Evolutionary conservation across 2,888 invertebrate genomes (phyloP).

Genomic region (Papilio demoleus): DNA sequence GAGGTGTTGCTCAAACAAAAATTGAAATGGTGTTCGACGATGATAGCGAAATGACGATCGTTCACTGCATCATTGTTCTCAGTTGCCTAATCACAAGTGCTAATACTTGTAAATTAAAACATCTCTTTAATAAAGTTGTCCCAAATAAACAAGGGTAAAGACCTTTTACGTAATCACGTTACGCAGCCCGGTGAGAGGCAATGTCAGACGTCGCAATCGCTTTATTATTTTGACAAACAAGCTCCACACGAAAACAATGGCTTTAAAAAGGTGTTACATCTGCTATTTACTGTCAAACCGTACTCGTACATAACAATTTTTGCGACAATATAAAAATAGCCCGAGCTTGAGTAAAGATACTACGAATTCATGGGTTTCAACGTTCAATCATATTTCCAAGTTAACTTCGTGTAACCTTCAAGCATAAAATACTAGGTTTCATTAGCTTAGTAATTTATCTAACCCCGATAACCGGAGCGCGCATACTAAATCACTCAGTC

Average conservation of each 20-base stretch:
- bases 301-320: conserved; percentile 3
- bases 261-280: conserved; percentile 39
- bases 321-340: conserved; percentile 11
- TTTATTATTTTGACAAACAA: conserved; percentile 68
- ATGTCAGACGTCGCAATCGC: conserved; percentile 71
- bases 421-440: neutral
- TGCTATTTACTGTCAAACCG: conserved; percentile 8
- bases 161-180: conserved; percentile 80
- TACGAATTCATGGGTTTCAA: no score
- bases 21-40: conserved; percentile 63
- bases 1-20: conserved; percentile 58
- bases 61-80: conserved; percentile 53
- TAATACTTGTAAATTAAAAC: conserved; percentile 75
- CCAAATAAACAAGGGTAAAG: conserved; percentile 82
- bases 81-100: conserved; percentile 68
- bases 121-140: conserved; percentile 70
- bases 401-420: neutral
- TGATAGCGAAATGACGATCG: conserved; percentile 48
- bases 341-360: no score
- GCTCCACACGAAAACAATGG: conserved; percentile 56
- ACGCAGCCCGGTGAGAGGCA: conserved; percentile 80
- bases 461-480: neutral
- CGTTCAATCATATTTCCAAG: neutral
- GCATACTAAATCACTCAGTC: neutral
- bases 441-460: neutral